A percentile compares a stretch with the other conserved stretches of the same genome.
These are phyloP conservation scores for Oryctes rhinoceros DNA, from an alignment of 1,140 invertebrate species.

Conservation along the genomic window DNA sequence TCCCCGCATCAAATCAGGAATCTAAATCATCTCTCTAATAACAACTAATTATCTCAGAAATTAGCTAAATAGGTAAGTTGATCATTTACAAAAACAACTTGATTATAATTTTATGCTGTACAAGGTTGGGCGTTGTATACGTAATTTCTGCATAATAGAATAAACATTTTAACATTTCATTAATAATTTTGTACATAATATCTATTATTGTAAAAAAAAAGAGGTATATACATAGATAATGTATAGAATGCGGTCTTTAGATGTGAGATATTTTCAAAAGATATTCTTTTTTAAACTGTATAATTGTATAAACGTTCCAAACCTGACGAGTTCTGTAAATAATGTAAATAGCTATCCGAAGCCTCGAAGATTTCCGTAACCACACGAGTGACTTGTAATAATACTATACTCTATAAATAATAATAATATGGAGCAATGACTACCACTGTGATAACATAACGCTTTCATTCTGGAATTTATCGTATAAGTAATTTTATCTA, in stretches of 20 bases:
- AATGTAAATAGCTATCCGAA: slow-evolving; percentile 5
- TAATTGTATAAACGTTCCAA: not conserved
- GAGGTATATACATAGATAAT: not conserved
- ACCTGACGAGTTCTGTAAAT: not conserved
- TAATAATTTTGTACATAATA: not conserved
- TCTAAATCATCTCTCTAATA: too few relatives aligned
- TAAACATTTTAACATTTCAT: not conserved
- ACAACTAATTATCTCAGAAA: too few relatives aligned
- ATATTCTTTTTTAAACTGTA: not conserved
- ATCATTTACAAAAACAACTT: too few relatives aligned
- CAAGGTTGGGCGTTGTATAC: too few relatives aligned
- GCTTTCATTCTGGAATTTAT: slow-evolving; percentile 61
- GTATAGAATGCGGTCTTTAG: not conserved
- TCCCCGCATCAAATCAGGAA: too few relatives aligned
- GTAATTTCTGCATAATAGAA: not conserved
- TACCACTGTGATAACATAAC: slow-evolving; percentile 62
- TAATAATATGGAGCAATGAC: slow-evolving; percentile 61
- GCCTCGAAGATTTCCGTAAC: slow-evolving; percentile 31
- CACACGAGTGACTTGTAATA: slow-evolving; percentile 29
- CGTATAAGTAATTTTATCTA: slow-evolving; percentile 57
- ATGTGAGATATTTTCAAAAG: not conserved
- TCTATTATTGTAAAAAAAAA: not conserved
- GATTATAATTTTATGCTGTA: too few relatives aligned
- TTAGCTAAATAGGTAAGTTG: too few relatives aligned
- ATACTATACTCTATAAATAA: slow-evolving; percentile 44